Evolutionary conservation across 2,113 vertebrate species (phyloP).

Genomic region (Myrmecobius fasciatus): DNA sequence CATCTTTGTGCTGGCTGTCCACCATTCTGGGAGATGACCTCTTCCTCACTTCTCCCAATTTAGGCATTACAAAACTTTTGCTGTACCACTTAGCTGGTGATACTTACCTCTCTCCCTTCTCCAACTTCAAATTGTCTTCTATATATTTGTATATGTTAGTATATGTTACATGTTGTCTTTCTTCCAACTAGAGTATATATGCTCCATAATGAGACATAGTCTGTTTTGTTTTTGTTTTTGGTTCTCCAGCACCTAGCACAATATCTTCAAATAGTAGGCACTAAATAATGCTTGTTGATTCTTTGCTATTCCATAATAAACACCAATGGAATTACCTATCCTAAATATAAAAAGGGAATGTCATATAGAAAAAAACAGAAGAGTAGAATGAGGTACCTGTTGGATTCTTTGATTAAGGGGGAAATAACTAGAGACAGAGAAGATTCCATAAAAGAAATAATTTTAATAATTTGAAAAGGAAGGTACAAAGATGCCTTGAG

Average conservation of each 20-base stretch:
- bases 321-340: background rate
- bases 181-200: background rate
- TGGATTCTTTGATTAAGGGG: background rate
- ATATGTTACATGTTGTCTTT: background rate
- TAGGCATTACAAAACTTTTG: background rate
- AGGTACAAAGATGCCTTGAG: background rate
- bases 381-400: background rate
- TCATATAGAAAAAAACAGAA: background rate
- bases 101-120: background rate
- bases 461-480: background rate
- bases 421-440: background rate
- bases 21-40: background rate
- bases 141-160: background rate
- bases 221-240: background rate
- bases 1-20: background rate
- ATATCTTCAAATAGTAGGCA: background rate
- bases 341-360: background rate
- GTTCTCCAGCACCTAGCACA: background rate
- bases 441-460: background rate
- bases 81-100: background rate
- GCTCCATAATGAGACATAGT: background rate
- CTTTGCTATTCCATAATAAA: background rate
- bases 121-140: background rate
- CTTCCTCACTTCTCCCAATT: background rate
- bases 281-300: background rate